Conservation (phyloP, 2,888 invertebrate genomes). For the Synergus itoensis region DNA sequence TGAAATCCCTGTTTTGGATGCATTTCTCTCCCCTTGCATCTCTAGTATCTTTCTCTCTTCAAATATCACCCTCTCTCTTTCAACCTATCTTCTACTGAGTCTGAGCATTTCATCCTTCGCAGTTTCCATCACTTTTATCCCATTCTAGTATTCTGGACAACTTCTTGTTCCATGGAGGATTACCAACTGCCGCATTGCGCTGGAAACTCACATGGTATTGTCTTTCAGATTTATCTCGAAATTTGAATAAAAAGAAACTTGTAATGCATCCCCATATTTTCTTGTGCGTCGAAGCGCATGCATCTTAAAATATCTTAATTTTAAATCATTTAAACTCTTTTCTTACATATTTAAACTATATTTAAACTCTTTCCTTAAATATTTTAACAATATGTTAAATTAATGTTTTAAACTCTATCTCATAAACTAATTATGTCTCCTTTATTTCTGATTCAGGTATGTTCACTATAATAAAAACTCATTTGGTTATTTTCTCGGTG, state of each 20-base stretch:
- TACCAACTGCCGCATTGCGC: conserved; percentile 54
- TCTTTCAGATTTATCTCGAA: conserved; percentile 17
- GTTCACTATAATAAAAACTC: not conserved
- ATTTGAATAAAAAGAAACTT: conserved; percentile 10
- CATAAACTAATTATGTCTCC: not conserved
- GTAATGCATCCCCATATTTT: not conserved
- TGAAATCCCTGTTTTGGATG: conserved; percentile 70
- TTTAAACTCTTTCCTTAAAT: too few species aligned
- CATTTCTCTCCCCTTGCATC: conserved; percentile 8
- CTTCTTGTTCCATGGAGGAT: conserved; percentile 46
- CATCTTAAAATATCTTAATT: too few species aligned
- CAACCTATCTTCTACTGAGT: conserved; percentile 11
- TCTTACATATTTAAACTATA: too few species aligned
- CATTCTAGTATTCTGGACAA: conserved; percentile 35
- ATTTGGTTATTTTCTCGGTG: not conserved
- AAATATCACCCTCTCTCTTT: conserved; percentile 8
- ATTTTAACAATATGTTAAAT: too few species aligned
- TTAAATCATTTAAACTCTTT: too few species aligned
- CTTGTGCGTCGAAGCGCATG: not conserved
- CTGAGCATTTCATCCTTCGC: conserved; percentile 40
- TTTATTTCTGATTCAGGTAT: conserved; percentile 12
- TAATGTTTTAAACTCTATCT: too few species aligned
- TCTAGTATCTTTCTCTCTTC: conserved; percentile 24
- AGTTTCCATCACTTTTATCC: conserved; percentile 39
- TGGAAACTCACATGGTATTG: conserved; percentile 39